These are phyloP conservation scores for Thalassarche chlororhynchos DNA, from an alignment of 2,113 vertebrate species.

Conservation along the genomic window DNA sequence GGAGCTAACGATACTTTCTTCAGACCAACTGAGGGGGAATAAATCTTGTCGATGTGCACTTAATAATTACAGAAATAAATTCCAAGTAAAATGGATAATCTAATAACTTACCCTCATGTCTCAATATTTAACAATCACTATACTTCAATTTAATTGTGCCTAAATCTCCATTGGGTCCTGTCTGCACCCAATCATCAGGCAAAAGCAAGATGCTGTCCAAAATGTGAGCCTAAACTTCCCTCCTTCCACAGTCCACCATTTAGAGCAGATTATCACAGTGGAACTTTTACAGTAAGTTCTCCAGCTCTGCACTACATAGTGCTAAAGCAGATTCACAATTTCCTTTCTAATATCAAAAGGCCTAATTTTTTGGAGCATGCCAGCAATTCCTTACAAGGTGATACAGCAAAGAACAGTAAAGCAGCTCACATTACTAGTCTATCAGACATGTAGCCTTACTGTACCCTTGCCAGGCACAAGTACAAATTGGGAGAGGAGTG, in stretches of 20 bases:
- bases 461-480: neutral
- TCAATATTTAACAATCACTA: neutral
- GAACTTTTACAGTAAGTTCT: neutral
- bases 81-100: neutral
- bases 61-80: neutral
- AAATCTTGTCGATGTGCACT: neutral
- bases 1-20: neutral
- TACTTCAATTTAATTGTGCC: neutral
- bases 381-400: neutral
- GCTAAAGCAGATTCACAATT: accelerated
- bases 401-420: neutral
- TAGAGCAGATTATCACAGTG: neutral
- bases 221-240: neutral
- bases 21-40: neutral
- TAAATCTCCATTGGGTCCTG: neutral
- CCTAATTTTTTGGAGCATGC: neutral
- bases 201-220: neutral
- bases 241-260: neutral
- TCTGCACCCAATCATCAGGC: neutral
- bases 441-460: neutral
- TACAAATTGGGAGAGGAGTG: neutral
- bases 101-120: neutral
- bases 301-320: neutral
- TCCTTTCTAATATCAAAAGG: neutral
- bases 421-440: neutral